Evolutionary conservation across 2,888 invertebrate genomes (phyloP).

Genomic region (Gibbula magus): DNA sequence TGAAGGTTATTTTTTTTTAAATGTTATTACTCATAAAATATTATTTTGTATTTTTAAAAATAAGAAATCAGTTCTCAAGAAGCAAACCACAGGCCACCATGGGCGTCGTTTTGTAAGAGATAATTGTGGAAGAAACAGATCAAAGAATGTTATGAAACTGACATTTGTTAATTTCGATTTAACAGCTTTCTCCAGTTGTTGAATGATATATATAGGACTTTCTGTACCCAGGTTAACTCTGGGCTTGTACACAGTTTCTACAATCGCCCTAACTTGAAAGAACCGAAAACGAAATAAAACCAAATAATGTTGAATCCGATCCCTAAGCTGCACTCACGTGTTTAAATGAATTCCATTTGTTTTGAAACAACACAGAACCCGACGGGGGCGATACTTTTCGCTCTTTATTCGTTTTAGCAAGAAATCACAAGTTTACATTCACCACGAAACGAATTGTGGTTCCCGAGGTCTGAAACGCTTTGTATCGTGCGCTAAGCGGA

Average conservation of each 20-base stretch:
- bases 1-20: too few species aligned
- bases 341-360: conserved; percentile 11
- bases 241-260: not conserved
- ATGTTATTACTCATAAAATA: too few species aligned
- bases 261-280: not conserved
- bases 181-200: not conserved
- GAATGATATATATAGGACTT: too few species aligned
- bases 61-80: too few species aligned
- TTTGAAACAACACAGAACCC: conserved; percentile 9
- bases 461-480: not conserved
- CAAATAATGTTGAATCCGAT: conserved; percentile 3
- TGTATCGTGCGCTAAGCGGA: conserved; percentile 15
- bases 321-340: conserved; percentile 4
- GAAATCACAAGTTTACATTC: conserved; percentile 22
- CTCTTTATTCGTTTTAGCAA: conserved; percentile 18
- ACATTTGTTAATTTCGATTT: not conserved
- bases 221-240: not conserved
- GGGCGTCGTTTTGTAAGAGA: not conserved
- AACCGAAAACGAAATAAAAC: not conserved
- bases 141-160: not conserved
- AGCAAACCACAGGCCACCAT: not conserved
- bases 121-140: not conserved
- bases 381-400: conserved; percentile 15
- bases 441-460: conserved; percentile 13
- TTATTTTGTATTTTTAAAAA: too few species aligned